Evolutionary conservation across 2,797 vertebrate species (phyloP).

Genomic region (Poecilia gillii): DNA sequence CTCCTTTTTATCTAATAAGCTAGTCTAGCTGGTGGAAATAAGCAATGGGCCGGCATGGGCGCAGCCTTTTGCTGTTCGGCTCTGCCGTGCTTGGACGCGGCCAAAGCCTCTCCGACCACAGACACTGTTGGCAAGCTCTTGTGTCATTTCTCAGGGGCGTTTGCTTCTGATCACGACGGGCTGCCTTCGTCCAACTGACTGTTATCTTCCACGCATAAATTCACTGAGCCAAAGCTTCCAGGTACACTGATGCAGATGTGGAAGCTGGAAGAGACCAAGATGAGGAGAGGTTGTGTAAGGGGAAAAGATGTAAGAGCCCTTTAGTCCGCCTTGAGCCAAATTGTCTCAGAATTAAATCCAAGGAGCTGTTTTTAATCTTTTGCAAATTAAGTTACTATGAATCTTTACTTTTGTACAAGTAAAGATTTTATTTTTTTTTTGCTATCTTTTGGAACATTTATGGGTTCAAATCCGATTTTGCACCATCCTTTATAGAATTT

Average conservation of each 20-base stretch:
- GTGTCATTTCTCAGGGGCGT: conserved; percentile 18
- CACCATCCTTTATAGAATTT: neutral
- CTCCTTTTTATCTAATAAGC: conserved; percentile 77
- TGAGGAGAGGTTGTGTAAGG: conserved; percentile 14
- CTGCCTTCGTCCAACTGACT: conserved; percentile 32
- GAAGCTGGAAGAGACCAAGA: conserved; percentile 29
- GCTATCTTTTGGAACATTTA: neutral
- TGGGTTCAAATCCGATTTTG: neutral
- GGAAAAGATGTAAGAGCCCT: conserved; percentile 15
- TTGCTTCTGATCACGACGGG: conserved; percentile 31
- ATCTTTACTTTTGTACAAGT: conserved; percentile 46
- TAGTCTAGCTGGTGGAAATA: conserved; percentile 62
- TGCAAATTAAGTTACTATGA: conserved; percentile 54
- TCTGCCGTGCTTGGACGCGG: conserved; percentile 60
- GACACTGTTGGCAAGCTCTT: conserved; percentile 36
- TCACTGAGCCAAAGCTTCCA: conserved; percentile 28
- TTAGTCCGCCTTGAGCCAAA: conserved; percentile 41
- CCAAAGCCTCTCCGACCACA: conserved; percentile 42
- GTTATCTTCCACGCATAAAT: conserved; percentile 45
- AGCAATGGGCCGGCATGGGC: conserved; percentile 56
- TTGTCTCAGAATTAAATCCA: conserved; percentile 14
- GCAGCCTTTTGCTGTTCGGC: conserved; percentile 52
- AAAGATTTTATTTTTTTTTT: conserved; percentile 11
- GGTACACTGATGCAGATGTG: conserved; percentile 35
- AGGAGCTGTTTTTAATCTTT: conserved; percentile 43